Percentiles rank a stretch among this genome's conserved stretches.
phyloP scores from a whole-genome alignment of 2,797 vertebrate genomes.

The Leptodactylus fallax region DNA sequence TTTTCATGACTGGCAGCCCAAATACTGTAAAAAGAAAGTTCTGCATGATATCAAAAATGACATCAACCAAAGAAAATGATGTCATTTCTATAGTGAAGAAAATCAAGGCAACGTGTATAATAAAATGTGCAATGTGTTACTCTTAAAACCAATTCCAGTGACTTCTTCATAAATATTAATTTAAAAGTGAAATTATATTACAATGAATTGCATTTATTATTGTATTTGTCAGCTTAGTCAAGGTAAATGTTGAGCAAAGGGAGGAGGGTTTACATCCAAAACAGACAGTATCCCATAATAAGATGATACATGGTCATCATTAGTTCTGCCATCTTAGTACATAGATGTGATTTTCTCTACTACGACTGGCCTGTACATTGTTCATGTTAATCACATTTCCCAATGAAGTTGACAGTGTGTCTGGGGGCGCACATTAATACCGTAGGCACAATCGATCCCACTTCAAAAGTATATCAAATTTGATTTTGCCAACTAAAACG shows the following conservation, averaged over 20 bases:
- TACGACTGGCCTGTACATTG: conserved; percentile 1
- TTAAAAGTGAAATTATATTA: background rate
- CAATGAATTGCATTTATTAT: background rate
- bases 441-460: conserved; percentile 19
- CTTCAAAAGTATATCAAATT: conserved; percentile 29
- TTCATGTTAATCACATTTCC: conserved; percentile 24
- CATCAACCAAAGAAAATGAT: background rate
- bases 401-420: conserved; percentile 22
- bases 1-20: too few relatives aligned
- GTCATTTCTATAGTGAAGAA: background rate
- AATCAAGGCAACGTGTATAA: background rate
- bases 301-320: background rate
- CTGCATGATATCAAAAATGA: background rate
- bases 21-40: background rate
- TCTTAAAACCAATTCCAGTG: too few relatives aligned
- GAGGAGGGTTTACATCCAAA: background rate
- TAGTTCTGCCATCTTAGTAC: background rate
- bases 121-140: too few relatives aligned
- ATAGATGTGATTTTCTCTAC: background rate
- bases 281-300: background rate
- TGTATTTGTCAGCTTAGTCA: background rate
- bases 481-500: conserved; percentile 34
- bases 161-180: conserved; percentile 8
- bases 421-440: background rate
- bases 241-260: background rate